Evolutionary conservation across 2,888 invertebrate species (phyloP), one percentile per base, ranked within the genome.

Genomic region (Dexiosoma caninum): DNA sequence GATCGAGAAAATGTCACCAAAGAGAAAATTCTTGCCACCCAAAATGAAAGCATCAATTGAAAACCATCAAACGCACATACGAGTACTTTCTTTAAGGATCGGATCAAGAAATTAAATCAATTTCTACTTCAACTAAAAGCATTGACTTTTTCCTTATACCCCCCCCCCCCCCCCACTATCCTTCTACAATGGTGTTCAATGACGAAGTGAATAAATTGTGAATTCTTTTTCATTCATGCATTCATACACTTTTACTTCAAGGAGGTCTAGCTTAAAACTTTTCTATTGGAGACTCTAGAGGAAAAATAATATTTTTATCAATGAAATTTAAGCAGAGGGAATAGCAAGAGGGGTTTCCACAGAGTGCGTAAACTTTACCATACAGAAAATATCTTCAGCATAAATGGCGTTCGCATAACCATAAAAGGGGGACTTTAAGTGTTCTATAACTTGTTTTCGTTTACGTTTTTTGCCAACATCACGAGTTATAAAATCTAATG

Each of bases 11-110:
- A 40, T 14, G n/a, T 2, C 60, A n/a, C 9, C 14, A 23, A 71
- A 64, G 64, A 66, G 70, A 71, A 78, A 78, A 78, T 78, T 78
- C 70, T 78, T 70, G 1, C 64, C 70, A 78, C 64, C 70, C 70
- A 78, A 78, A 75, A 60, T 12, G 27, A 53, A 67, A 49, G 7
- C 30, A 3, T 27, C 42, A 21, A 32, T 30, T 19, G 59, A n/a
- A n/a, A n/a, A n/a, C n/a, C n/a, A n/a, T n/a, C n/a, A n/a, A 32
- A 16, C 8, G 19, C 5, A 23, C 27, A 69, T 16, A 53, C 23
- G 40, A n/a, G 60, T n/a, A n/a, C 44, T 35, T 60, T 76, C 42
- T 66, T 76, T 76, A 76, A 78, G 77, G 70, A 70, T 51, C 40
- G 57, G 51, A 51, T 30, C 30, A 30, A 51, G 40, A 66, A 64